phyloP scores from a whole-genome alignment of 2,888 invertebrate species.

The Xestia c-nigrum region DNA sequence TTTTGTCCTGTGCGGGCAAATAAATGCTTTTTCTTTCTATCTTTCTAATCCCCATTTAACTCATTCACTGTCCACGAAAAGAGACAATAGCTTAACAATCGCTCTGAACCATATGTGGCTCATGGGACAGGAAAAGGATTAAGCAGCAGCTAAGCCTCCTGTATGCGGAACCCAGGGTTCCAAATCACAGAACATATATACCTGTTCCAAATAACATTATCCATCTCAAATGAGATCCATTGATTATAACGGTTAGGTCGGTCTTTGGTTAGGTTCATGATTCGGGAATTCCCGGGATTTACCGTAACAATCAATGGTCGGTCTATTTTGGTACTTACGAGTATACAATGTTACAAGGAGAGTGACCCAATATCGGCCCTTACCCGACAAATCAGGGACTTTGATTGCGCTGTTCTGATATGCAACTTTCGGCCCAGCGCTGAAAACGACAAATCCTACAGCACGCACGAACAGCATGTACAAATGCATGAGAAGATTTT shows the following conservation, averaged over 20 bases:
- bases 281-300: not conserved
- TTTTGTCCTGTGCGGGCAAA: too few relatives aligned
- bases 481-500: too few relatives aligned
- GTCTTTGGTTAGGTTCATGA: too few relatives aligned
- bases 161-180: too few relatives aligned
- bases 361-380: not conserved
- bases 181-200: too few relatives aligned
- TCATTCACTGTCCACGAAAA: too few relatives aligned
- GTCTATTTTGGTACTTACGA: conserved; percentile 5
- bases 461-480: not conserved
- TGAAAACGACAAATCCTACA: not conserved
- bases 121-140: too few relatives aligned
- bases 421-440: too few relatives aligned
- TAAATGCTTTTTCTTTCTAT: too few relatives aligned
- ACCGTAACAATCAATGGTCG: not conserved
- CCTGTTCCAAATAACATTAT: not conserved
- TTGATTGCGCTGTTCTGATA: not conserved
- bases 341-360: not conserved
- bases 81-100: too few relatives aligned
- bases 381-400: not conserved
- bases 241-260: not conserved
- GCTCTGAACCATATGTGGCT: too few relatives aligned
- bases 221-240: not conserved
- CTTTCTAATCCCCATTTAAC: too few relatives aligned
- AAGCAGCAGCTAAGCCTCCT: not conserved